These are phyloP conservation scores for Dryococelus australis DNA, from an alignment of 2,888 invertebrate genomes.

Conservation along the genomic window DNA sequence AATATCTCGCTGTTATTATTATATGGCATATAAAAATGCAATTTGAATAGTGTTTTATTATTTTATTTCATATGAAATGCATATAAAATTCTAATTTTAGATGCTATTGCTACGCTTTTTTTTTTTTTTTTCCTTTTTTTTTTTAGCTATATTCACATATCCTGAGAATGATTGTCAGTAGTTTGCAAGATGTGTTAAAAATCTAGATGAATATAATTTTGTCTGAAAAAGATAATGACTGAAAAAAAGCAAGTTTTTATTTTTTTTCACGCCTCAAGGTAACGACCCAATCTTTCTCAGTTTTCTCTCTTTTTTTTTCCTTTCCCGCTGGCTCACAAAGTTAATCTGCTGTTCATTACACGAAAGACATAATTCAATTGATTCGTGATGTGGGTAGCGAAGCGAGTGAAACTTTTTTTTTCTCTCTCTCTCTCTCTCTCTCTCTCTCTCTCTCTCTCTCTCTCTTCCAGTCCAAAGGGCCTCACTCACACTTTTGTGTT, in stretches of 20 bases:
- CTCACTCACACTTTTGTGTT: not conserved
- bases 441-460: too few species aligned
- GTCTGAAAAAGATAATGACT: not conserved
- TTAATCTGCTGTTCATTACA: slow-evolving; percentile 29
- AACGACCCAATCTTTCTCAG: slow-evolving; percentile 22
- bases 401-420: slow-evolving; percentile 28
- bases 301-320: slow-evolving; percentile 21
- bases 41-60: too few species aligned
- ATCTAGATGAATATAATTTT: not conserved
- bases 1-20: too few species aligned
- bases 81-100: too few species aligned
- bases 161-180: too few species aligned
- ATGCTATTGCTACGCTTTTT: too few species aligned
- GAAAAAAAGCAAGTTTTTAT: not conserved
- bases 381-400: slow-evolving; percentile 26
- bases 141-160: too few species aligned
- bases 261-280: not conserved
- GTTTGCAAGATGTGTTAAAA: too few species aligned
- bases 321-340: not conserved
- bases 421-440: too few species aligned
- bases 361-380: slow-evolving; percentile 30
- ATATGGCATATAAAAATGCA: too few species aligned
- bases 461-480: not conserved
- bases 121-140: too few species aligned
- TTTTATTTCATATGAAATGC: too few species aligned